A percentile compares a stretch with the other conserved stretches of the same genome.
These are phyloP conservation scores for Arenaria interpres DNA, from an alignment of 2,113 vertebrate genomes.

Conservation along the genomic window DNA sequence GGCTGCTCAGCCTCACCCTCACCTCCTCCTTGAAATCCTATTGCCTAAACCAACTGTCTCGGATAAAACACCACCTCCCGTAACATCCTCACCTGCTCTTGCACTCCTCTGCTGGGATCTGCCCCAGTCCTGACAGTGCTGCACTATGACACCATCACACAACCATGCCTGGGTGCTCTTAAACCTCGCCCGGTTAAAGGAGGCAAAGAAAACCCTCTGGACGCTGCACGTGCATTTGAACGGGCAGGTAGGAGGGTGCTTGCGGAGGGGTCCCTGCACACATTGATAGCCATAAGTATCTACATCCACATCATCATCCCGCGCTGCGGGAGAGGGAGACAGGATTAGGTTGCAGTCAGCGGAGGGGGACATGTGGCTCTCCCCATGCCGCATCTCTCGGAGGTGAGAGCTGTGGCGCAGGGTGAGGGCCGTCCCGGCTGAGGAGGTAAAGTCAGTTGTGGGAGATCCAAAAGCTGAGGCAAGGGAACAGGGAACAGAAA, in stretches of 20 bases:
- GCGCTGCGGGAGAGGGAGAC: accelerated
- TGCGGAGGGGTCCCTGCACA: not conserved
- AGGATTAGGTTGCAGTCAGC: not conserved
- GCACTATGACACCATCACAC: accelerated
- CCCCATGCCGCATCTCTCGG: accelerated
- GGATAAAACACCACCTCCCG: not conserved
- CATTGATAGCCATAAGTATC: accelerated
- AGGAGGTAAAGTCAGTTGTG: not conserved
- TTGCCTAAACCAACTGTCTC: not conserved
- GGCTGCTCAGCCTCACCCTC: not conserved
- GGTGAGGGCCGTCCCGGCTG: not conserved
- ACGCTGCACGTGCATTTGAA: accelerated
- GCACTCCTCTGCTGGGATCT: not conserved
- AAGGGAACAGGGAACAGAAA: not conserved
- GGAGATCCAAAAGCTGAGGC: accelerated
- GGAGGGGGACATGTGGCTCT: not conserved
- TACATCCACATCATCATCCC: accelerated
- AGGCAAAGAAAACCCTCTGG: not conserved
- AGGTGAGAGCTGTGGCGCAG: accelerated
- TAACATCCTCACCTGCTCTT: not conserved
- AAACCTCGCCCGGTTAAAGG: not conserved
- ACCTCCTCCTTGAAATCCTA: not conserved
- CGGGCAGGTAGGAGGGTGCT: not conserved
- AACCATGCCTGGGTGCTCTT: not conserved
- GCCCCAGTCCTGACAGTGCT: accelerated